These are phyloP conservation scores for Morus bassanus DNA, from an alignment of 2,797 vertebrate genomes.

Conservation along the genomic window DNA sequence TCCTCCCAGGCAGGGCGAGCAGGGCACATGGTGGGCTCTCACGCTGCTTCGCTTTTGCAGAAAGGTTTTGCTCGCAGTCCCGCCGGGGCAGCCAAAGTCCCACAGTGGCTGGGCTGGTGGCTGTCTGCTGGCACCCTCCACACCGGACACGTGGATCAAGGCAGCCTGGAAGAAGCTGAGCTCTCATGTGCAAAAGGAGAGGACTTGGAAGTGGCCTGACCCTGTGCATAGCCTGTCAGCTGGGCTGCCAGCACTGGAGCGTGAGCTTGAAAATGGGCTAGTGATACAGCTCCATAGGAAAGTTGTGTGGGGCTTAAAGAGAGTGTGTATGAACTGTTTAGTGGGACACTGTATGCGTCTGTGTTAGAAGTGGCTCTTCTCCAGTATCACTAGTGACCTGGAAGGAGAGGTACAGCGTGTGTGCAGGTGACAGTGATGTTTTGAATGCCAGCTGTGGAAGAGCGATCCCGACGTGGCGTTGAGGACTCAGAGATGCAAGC, in stretches of 20 bases:
- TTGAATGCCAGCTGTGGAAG: not conserved
- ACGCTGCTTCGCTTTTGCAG: not conserved
- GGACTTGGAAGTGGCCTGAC: too few species aligned
- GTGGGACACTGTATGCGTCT: not conserved
- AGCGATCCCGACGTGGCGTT: not conserved
- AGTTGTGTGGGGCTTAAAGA: not conserved
- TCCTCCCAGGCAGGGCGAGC: not conserved
- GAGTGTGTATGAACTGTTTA: not conserved
- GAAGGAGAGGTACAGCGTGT: conserved; percentile 6
- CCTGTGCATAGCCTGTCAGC: not conserved
- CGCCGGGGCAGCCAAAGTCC: fast-evolving
- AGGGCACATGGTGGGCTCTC: not conserved
- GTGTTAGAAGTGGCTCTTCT: not conserved
- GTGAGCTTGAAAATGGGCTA: not conserved
- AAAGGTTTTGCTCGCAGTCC: not conserved
- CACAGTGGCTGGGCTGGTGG: not conserved
- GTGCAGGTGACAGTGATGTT: not conserved
- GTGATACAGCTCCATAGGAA: not conserved
- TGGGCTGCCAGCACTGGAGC: not conserved
- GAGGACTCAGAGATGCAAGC: conserved; percentile 2
- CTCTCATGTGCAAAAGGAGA: not conserved
- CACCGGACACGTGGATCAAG: fast-evolving
- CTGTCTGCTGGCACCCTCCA: fast-evolving
- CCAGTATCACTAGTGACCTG: conserved; percentile 12
- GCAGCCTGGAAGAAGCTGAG: not conserved